Percentiles rank a stretch among this genome's conserved stretches.
These are phyloP conservation scores for Caenorhabditis briggsae DNA, from an alignment of 1,140 invertebrate species.

Conservation along the genomic window DNA sequence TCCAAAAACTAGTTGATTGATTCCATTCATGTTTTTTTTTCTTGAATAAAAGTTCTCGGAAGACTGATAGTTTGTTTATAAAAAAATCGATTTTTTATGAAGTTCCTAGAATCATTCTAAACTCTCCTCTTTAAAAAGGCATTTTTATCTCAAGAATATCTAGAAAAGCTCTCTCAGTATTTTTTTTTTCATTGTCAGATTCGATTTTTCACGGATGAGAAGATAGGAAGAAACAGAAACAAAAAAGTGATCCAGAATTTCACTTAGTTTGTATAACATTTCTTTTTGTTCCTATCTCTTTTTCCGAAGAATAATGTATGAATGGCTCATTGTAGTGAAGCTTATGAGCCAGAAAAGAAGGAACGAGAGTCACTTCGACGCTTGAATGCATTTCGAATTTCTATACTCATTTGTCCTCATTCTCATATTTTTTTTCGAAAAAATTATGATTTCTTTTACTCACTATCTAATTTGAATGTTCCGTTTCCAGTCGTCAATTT, in stretches of 20 bases:
- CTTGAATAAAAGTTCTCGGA: no score
- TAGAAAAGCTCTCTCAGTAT: not conserved
- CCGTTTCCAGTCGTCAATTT: constrained; percentile 58
- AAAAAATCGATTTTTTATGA: no score
- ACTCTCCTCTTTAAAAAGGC: no score
- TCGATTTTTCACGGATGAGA: constrained; percentile 14
- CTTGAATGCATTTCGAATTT: constrained; percentile 54
- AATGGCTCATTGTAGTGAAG: constrained; percentile 36
- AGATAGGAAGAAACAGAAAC: not conserved
- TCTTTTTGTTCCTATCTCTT: not conserved
- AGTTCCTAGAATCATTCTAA: no score
- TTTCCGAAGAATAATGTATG: constrained; percentile 49
- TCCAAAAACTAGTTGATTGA: no score
- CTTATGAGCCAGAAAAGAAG: constrained; percentile 34
- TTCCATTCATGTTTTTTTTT: no score
- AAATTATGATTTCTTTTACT: constrained; percentile 7
- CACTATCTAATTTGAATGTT: constrained; percentile 58
- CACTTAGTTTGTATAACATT: not conserved
- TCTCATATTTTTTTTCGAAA: not conserved
- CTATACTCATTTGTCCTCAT: constrained; percentile 32
- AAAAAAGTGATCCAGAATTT: constrained; percentile 10
- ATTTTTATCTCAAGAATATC: no score
- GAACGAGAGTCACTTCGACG: constrained; percentile 11
- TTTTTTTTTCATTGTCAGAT: not conserved
- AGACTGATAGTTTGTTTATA: no score